phyloP scores from a whole-genome alignment of 2,797 vertebrate species.

The Squalus acanthias region DNA sequence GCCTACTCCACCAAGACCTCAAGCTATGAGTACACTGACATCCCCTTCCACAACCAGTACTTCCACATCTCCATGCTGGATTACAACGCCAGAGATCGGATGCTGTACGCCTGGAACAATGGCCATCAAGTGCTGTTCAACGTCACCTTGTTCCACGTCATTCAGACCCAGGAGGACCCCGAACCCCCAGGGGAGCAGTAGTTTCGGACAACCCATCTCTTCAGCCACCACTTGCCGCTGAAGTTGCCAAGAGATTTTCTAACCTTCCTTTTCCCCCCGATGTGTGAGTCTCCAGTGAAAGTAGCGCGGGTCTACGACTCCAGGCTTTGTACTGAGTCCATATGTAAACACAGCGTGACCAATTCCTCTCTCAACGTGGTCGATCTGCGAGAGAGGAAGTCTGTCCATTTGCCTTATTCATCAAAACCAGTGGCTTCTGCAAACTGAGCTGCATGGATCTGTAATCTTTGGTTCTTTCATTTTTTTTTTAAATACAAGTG shows the following conservation, averaged over 20 bases:
- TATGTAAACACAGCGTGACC: conserved; percentile 55
- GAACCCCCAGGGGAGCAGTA: conserved; percentile 53
- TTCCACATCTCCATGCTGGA: conserved; percentile 99
- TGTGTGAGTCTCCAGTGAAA: conserved; percentile 44
- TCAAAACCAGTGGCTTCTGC: conserved; percentile 60
- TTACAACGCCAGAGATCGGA: conserved; percentile 90
- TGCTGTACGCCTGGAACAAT: conserved; percentile 96
- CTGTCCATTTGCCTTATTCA: conserved; percentile 51
- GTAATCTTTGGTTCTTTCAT: conserved; percentile 53
- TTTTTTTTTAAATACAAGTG: conserved; percentile 52
- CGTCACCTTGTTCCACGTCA: conserved; percentile 92
- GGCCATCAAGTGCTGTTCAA: conserved; percentile 97
- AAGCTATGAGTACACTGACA: conserved; percentile 90
- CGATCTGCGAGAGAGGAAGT: conserved; percentile 51
- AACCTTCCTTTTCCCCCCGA: not conserved
- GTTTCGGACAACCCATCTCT: conserved; percentile 36
- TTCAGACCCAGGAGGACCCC: conserved; percentile 90
- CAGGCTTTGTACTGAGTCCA: conserved; percentile 49
- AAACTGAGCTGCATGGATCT: conserved; percentile 79
- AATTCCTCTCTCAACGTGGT: conserved; percentile 49
- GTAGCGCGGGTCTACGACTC: conserved; percentile 48
- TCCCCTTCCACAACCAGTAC: conserved; percentile 97
- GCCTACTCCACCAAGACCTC: conserved; percentile 94
- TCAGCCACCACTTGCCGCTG: conserved; percentile 36
- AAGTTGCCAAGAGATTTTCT: conserved; percentile 43